phyloP scores from a whole-genome alignment of 2,797 vertebrate genomes.

The Poliocrania exsul region DNA sequence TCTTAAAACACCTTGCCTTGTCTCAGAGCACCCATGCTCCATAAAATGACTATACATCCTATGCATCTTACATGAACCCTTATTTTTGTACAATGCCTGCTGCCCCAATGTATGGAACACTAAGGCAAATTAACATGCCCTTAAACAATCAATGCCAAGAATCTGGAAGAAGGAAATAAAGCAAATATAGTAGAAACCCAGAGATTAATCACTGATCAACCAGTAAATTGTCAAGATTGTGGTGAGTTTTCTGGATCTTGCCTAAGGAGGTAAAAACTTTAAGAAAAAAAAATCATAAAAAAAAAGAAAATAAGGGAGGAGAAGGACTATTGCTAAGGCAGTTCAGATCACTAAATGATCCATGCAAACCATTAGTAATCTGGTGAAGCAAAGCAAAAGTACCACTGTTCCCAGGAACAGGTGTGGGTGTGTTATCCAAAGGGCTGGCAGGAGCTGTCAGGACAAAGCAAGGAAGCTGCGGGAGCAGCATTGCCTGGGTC shows the following conservation, averaged over 20 bases:
- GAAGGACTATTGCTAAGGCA: neutral
- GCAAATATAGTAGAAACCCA: neutral
- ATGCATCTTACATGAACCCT: neutral
- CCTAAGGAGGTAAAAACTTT: neutral
- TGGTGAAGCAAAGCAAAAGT: neutral
- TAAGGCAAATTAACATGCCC: neutral
- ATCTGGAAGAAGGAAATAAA: neutral
- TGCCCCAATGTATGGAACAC: neutral
- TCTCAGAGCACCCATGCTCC: neutral
- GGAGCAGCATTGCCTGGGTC: neutral
- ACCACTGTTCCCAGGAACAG: neutral
- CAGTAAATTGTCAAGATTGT: fast-evolving
- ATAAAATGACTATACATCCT: neutral
- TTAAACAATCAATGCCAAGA: neutral
- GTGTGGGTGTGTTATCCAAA: neutral
- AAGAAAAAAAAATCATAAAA: neutral
- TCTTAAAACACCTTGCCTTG: neutral
- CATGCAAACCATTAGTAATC: neutral
- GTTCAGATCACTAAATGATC: neutral
- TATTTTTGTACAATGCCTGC: too few relatives aligned
- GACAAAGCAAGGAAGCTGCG: neutral
- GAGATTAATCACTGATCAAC: neutral
- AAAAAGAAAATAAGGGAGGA: neutral
- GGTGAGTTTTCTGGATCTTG: neutral
- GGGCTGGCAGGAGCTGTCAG: neutral